These are phyloP conservation scores for Matsumyia berberina DNA, from an alignment of 2,888 invertebrate genomes.

Conservation along the genomic window DNA sequence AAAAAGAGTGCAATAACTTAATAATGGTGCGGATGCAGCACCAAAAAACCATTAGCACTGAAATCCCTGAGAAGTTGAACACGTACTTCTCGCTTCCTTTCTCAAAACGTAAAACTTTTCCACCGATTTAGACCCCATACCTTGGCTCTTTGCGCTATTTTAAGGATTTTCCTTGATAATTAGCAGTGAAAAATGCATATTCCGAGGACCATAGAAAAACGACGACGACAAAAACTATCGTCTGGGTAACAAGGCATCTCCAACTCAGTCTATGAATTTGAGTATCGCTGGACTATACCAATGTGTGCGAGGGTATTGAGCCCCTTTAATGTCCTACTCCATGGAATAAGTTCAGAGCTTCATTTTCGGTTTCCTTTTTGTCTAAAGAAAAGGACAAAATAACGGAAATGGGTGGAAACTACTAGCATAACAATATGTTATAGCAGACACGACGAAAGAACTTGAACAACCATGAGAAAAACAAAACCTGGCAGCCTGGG, in stretches of 20 bases:
- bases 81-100: constrained; percentile 28
- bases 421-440: constrained; percentile 59
- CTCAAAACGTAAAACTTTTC: constrained; percentile 25
- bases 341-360: constrained; percentile 32
- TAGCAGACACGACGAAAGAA: constrained; percentile 23
- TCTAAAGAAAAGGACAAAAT: constrained; percentile 33
- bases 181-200: constrained; percentile 54
- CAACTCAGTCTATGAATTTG: constrained; percentile 7
- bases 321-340: constrained; percentile 10
- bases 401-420: constrained; percentile 43
- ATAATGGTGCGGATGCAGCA: constrained; percentile 39
- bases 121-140: neutral
- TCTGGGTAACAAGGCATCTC: constrained; percentile 20
- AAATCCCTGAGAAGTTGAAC: constrained; percentile 29
- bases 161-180: constrained; percentile 35
- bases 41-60: constrained; percentile 39
- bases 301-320: constrained; percentile 27
- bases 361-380: constrained; percentile 2
- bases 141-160: constrained; percentile 8
- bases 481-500: constrained; percentile 30
- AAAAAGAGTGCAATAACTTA: constrained; percentile 37
- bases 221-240: constrained; percentile 20
- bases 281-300: constrained; percentile 34
- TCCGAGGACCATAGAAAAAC: constrained; percentile 11
- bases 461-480: constrained; percentile 12